Evolutionary conservation across 1,140 invertebrate species (phyloP).

Genomic region (Sinonovacula constricta): DNA sequence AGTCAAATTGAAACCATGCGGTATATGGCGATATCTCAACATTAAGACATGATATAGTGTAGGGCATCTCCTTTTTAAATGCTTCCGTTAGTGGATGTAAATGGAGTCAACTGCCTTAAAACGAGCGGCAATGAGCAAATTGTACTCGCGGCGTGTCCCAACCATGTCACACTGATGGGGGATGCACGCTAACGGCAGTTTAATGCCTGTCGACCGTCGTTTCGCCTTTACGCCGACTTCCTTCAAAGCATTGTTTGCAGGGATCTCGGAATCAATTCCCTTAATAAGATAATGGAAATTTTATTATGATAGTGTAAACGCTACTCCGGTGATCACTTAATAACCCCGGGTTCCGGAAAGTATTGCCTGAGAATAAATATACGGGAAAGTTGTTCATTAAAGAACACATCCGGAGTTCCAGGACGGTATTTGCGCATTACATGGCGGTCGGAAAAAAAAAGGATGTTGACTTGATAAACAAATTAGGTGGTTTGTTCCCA

Average conservation of each 20-base stretch:
- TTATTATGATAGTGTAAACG: slow-evolving; percentile 44
- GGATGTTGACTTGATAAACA: neutral
- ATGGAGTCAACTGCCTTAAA: too few relatives aligned
- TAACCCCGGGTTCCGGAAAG: slow-evolving; percentile 10
- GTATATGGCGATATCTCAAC: too few relatives aligned
- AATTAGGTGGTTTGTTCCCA: neutral
- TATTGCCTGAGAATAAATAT: neutral
- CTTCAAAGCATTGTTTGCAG: slow-evolving; percentile 7
- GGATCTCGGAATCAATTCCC: slow-evolving; percentile 19
- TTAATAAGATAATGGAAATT: slow-evolving; percentile 52
- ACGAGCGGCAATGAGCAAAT: slow-evolving; percentile 48
- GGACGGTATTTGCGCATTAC: too few relatives aligned
- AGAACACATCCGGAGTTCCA: neutral
- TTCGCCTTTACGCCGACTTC: slow-evolving; percentile 24
- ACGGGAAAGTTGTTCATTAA: neutral
- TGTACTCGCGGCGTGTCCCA: too few relatives aligned
- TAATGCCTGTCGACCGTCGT: slow-evolving; percentile 31
- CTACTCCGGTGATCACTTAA: neutral
- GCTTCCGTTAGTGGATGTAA: too few relatives aligned
- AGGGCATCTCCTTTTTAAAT: too few relatives aligned
- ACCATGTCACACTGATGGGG: too few relatives aligned
- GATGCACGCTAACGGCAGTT: slow-evolving; percentile 51
- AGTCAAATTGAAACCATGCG: too few relatives aligned
- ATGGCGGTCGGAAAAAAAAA: too few relatives aligned
- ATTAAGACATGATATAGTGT: too few relatives aligned